Evolutionary conservation across 2,113 vertebrate genomes (phyloP), one percentile per base, ranked within the genome.

Genomic region (Zingel zingel): DNA sequence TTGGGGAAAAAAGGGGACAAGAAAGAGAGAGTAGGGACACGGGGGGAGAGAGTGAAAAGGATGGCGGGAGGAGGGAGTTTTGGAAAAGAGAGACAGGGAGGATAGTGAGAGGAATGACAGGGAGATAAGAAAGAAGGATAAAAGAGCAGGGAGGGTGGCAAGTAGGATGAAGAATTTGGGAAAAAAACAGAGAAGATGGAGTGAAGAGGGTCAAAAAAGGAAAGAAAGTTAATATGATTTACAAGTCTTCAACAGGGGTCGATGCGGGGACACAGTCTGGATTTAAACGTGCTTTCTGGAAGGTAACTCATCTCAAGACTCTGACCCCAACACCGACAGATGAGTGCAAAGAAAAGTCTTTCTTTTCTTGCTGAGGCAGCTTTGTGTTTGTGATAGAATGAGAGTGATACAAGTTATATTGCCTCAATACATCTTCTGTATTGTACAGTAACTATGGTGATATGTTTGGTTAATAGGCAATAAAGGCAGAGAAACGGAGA

Each of bases 221-320:
- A 47, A 19, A 18, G 2, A 47, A 15, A 64, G 36, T 75, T 50
- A 69, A 66, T 59, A 56, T 74, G 33, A 64, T 66, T 75, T 53
- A 59, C 9, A 53, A 33, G 16, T 80, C 11, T 10, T 43, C n/a
- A 59, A 48, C 25, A 56, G 8, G 11, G 47, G 77, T 74, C 66
- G 27, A 6, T 1, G 61, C n/a, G n/a, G 39, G 72, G 61, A 56
- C 71, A 65, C 11, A 3, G 71, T 39, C 25, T 65, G 66, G 64
- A 58, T 30, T 43, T 11, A 30, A n/a, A 72, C n/a, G 13, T 18
- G 12, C 19, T 45, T 64, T 61, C 63, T 48, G n/a, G 11, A 69
- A 51, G 45, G 21, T 43, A 78, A 63, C 58, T 68, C 48, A 64
- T 82, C 30, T 14, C 50, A 4, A 25, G 19, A 23, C 33, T 64